A percentile compares a stretch with the other conserved stretches of the same genome.
phyloP scores from a whole-genome alignment of 2,113 vertebrate genomes.

The Syngnathus scovelli region DNA sequence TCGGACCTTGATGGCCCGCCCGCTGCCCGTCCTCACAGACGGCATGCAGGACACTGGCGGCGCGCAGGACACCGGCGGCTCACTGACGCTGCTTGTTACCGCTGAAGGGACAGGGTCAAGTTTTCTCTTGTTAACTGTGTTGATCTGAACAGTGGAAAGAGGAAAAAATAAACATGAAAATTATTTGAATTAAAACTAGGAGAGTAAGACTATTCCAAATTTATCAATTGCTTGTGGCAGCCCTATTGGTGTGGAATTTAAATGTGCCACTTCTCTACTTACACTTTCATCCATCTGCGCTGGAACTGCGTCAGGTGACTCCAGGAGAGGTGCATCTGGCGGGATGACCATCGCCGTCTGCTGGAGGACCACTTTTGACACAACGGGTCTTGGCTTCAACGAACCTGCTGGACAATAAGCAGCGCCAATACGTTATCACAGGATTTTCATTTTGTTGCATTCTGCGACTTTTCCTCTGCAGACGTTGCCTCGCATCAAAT shows the following conservation, averaged over 20 bases:
- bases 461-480: no score
- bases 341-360: conserved; percentile 63
- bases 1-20: conserved; percentile 63
- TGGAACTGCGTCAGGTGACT: conserved; percentile 47
- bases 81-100: conserved; percentile 46
- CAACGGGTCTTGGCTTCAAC: conserved; percentile 53
- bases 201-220: no score
- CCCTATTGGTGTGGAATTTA: no score
- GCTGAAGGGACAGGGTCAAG: conserved; percentile 68
- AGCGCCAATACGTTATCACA: neutral
- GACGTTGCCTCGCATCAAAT: no score
- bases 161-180: neutral
- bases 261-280: conserved; percentile 1
- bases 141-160: conserved; percentile 69
- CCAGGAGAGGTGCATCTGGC: conserved; percentile 43
- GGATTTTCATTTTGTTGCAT: no score
- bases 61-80: conserved; percentile 54
- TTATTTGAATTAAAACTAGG: neutral
- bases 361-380: conserved; percentile 66
- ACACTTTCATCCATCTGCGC: conserved; percentile 46
- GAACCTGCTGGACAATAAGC: conserved; percentile 33
- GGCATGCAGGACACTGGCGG: conserved; percentile 37
- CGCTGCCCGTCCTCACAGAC: conserved; percentile 51
- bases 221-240: no score
- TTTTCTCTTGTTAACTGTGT: conserved; percentile 83